Evolutionary conservation across 2,888 invertebrate genomes (phyloP).

Genomic region (Lysandra bellargus): DNA sequence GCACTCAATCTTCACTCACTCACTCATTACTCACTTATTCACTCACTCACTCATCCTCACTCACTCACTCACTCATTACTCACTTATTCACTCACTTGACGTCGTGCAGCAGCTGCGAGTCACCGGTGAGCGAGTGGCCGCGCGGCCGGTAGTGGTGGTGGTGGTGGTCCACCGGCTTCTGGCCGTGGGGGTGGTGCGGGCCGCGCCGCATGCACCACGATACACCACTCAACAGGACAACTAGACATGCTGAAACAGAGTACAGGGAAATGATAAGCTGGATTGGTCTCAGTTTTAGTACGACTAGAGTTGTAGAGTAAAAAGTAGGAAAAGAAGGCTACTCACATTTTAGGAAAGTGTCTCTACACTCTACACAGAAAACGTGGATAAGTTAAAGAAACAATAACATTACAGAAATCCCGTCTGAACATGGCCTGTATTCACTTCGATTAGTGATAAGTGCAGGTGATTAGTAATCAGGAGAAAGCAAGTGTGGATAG

Average conservation of each 20-base stretch:
- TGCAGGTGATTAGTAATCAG: too few relatives aligned
- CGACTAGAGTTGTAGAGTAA: too few relatives aligned
- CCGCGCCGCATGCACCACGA: slow-evolving; percentile 58
- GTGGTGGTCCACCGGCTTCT: slow-evolving; percentile 59
- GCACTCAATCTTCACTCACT: slow-evolving; percentile 65
- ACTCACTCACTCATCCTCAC: slow-evolving; percentile 69
- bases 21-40: slow-evolving; percentile 72
- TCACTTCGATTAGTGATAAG: too few relatives aligned
- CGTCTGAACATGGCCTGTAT: too few relatives aligned
- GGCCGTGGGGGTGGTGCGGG: slow-evolving; percentile 70
- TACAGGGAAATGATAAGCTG: too few relatives aligned
- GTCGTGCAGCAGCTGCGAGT: slow-evolving; percentile 87
- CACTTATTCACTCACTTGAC: slow-evolving; percentile 76
- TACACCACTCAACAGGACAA: slow-evolving; percentile 53
- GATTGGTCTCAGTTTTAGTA: too few relatives aligned
- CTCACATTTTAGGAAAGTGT: too few relatives aligned
- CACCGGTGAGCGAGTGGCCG: slow-evolving; percentile 83
- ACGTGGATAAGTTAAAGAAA: too few relatives aligned
- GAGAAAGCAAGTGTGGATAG: too few relatives aligned
- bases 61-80: slow-evolving; percentile 40
- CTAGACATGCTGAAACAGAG: slow-evolving; percentile 51
- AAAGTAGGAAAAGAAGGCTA: too few relatives aligned
- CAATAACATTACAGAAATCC: too few relatives aligned
- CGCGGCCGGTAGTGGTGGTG: slow-evolving; percentile 83
- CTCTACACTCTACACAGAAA: too few relatives aligned